phyloP scores from a whole-genome alignment of 2,888 invertebrate genomes.

The Scrobipalpa atriplicella region DNA sequence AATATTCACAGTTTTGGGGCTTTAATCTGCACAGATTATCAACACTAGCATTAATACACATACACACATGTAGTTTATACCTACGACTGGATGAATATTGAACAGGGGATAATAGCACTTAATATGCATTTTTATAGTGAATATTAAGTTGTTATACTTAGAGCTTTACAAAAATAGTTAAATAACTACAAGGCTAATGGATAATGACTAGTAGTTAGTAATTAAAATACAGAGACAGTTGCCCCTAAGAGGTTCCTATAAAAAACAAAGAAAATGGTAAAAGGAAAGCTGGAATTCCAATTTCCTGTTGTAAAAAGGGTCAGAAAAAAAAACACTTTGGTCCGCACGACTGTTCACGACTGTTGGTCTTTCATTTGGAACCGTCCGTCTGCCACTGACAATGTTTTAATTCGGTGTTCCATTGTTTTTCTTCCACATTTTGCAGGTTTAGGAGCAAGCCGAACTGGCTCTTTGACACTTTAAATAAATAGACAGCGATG shows the following conservation, averaged over 20 bases:
- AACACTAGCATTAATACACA: too few species aligned
- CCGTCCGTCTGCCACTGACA: constrained; percentile 16
- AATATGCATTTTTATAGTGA: too few species aligned
- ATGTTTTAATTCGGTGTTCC: constrained; percentile 16
- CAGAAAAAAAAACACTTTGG: constrained; percentile 9
- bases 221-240: too few species aligned
- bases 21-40: background rate
- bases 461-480: too few species aligned
- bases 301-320: constrained; percentile 9
- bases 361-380: constrained; percentile 21
- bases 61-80: background rate
- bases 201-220: background rate
- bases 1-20: background rate
- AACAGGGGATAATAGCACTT: too few species aligned
- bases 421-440: background rate
- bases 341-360: background rate
- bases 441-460: background rate
- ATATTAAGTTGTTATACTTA: too few species aligned
- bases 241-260: background rate
- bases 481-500: too few species aligned
- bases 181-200: too few species aligned
- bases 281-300: constrained; percentile 14
- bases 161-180: too few species aligned
- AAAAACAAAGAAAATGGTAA: background rate
- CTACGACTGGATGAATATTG: background rate